Base-by-base conservation (phyloP, 2,113 vertebrate genomes). In the Pollachius pollachius region DNA sequence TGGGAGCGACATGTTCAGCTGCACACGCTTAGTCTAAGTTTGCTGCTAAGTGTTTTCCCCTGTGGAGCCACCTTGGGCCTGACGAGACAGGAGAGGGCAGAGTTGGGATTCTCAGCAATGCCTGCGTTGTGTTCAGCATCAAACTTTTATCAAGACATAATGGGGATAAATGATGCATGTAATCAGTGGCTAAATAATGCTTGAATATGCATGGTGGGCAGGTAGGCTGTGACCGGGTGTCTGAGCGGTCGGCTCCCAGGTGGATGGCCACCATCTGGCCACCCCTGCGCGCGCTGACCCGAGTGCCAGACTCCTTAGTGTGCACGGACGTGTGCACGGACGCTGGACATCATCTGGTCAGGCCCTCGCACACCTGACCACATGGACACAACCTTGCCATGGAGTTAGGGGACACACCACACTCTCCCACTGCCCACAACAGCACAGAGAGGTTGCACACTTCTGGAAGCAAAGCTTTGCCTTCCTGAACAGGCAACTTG, bases 81-180 rank as follows among this genome's bases (percentile, higher is more conserved):
- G 84, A 89, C 81, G 83, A 83, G 81, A 89, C 83, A 81, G 75
- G 84, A 84, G 89, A 91, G 89, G 89, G 84, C 86, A 89, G 89
- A 88, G 89, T 87, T 79, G 87, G 87, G 90, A 89, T 91, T 90
- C 88, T 90, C 85, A 88, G 83, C 80, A 83, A 81, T 85, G 83
- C 82, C 41, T 86, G 73, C 79, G 75, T 85, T 91, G 87, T 91
- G 89, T 91, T 89, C 84, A 86, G 85, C 87, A 91, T 91, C 89
- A 89, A 90, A 88, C 87, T 91, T 92, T 90, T 90, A 92, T 92
- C 80, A 88, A 90, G 90, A 91, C 90, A 91, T 93, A 91, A 92
- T 92, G 92, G 90, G 88, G 88, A 91, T 93, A 91, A 93, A 93
- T 91, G 89, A 91, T 91, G 90, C 91, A 91, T 93, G 90, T 92